These are phyloP conservation scores for Drosophila bunnanda DNA, from an alignment of 2,888 invertebrate genomes.

Conservation along the genomic window DNA sequence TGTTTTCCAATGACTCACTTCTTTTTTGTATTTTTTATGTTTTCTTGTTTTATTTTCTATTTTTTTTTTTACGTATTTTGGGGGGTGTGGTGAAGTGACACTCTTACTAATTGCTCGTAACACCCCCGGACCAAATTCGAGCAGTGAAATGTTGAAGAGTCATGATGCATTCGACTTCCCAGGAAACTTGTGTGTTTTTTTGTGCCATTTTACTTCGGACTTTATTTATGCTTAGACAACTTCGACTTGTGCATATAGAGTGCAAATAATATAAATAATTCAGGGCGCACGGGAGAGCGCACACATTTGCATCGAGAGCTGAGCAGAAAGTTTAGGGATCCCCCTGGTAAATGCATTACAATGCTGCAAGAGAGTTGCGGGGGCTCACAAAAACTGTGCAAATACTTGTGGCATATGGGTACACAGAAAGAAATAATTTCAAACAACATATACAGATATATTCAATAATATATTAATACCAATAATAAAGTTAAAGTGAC, in stretches of 20 bases:
- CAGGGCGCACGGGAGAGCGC: conserved; percentile 63
- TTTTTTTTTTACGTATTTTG: conserved; percentile 13
- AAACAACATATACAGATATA: background rate
- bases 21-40: conserved; percentile 10
- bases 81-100: conserved; percentile 60
- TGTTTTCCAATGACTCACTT: conserved; percentile 44
- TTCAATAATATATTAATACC: background rate
- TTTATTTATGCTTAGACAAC: conserved; percentile 36
- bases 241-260: conserved; percentile 67
- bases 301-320: conserved; percentile 74
- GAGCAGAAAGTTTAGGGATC: conserved; percentile 34
- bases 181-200: conserved; percentile 9
- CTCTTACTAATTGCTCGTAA: conserved; percentile 63
- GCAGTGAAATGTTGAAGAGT: conserved; percentile 66
- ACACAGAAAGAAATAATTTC: background rate
- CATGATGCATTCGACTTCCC: conserved; percentile 60
- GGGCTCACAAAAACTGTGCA: conserved; percentile 51
- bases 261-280: conserved; percentile 79
- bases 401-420: conserved; percentile 56
- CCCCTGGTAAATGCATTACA: conserved; percentile 74
- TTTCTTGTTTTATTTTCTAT: conserved; percentile 9
- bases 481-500: background rate
- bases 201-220: conserved; percentile 27
- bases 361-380: conserved; percentile 42
- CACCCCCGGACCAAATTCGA: conserved; percentile 26